These are phyloP conservation scores for Trichosurus vulpecula DNA, from an alignment of 2,797 vertebrate genomes.

Conservation along the genomic window DNA sequence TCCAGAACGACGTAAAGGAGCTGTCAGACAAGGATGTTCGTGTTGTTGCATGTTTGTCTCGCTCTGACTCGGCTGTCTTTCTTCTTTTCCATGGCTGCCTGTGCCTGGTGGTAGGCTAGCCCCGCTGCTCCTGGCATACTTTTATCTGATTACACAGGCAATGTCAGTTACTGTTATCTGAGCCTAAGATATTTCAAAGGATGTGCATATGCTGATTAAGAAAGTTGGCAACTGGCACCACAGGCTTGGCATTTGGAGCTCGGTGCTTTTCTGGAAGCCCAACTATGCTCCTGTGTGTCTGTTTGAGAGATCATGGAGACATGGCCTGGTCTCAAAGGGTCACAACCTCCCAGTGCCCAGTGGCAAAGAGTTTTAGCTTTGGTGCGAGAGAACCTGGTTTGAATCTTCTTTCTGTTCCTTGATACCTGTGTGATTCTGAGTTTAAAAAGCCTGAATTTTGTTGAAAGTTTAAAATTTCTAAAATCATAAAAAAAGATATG, in stretches of 20 bases:
- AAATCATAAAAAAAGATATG: too few species aligned
- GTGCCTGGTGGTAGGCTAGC: background rate
- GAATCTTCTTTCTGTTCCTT: too few species aligned
- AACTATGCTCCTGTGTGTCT: background rate
- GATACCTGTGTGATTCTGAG: too few species aligned
- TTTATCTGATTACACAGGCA: background rate
- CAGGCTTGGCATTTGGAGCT: background rate
- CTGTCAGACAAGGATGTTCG: accelerated
- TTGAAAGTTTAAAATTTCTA: too few species aligned
- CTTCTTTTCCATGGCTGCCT: background rate
- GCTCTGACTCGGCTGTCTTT: background rate
- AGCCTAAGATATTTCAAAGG: background rate
- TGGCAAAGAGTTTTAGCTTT: too few species aligned
- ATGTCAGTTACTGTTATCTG: too few species aligned
- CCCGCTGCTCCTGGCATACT: background rate
- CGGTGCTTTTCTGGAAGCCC: background rate
- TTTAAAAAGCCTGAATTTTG: too few species aligned
- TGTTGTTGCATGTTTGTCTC: accelerated
- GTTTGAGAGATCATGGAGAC: too few species aligned
- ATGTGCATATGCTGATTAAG: background rate
- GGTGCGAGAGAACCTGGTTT: too few species aligned
- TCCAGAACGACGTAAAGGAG: accelerated
- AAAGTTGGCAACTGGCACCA: background rate
- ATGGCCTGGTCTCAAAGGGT: too few species aligned
- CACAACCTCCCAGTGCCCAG: too few species aligned